Evolutionary conservation across 1,140 invertebrate species (phyloP), one percentile per base, ranked within the genome.

Genomic region (Panulirus ornatus): DNA sequence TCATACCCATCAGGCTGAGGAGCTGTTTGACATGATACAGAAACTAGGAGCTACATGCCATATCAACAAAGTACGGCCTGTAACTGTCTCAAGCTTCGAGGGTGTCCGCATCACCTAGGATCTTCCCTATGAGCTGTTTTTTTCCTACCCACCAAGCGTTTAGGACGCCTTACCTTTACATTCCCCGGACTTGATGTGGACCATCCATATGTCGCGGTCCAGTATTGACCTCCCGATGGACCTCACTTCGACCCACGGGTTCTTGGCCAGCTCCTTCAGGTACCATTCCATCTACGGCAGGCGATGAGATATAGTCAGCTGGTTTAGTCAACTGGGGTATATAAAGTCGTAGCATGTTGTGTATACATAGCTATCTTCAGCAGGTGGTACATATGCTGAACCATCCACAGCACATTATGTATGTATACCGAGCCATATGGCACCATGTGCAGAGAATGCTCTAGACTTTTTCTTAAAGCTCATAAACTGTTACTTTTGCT

Each of bases 181-280:
- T 5, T 8, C 44, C 3, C 47, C 1, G 16, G 54, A 54, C 8
- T 27, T 84, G 66, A 84, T 84, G 42, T 73, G 63, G 8, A 84
- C 83, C 38, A 42, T 38, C 83, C 83, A 84, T 0, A 84, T 73
- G 66, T 84, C 66, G 2, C 83, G 83, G 34, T 66, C 83, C 22
- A 73, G 40, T 0, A 84, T 44, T 0, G 83, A 84, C 63, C 73
- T 84, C 22, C 83, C 83, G 19, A 84, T 84, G 40, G 83, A 84
- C 6, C 22, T 47, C 27, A 84, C 27, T n/a, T 30, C 44, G 22
- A 84, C 58, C 22, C 83, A 9, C 9, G 63, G 30, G 16, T 70
- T 27, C 0, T 11, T 44, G 0, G 8, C 44, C 27, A 84, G 19
- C 42, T 73, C 30, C 9, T 36, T 73, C 83, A 84, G 36, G 66